Conservation (phyloP, 2,113 vertebrate genomes). For the Bungarus multicinctus region DNA sequence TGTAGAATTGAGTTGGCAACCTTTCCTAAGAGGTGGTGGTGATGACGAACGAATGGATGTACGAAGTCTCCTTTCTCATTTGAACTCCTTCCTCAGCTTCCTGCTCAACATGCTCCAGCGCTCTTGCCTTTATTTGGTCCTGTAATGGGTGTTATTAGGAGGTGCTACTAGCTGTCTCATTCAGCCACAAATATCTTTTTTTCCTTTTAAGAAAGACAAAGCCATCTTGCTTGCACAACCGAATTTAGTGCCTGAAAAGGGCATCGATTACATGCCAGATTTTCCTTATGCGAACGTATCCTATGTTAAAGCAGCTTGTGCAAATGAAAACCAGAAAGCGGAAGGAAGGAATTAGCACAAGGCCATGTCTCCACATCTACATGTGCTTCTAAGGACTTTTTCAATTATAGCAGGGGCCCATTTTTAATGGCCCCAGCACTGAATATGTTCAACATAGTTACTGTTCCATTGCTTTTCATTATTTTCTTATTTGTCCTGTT, state of each 20-base stretch:
- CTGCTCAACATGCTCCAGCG: background rate
- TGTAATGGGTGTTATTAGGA: background rate
- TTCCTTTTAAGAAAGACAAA: background rate
- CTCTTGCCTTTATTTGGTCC: constrained; percentile 16
- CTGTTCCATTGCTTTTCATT: background rate
- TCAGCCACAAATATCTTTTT: background rate
- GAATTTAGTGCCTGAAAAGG: background rate
- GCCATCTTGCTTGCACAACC: background rate
- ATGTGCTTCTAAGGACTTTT: background rate
- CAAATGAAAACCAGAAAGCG: background rate
- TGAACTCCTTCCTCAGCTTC: too few species aligned
- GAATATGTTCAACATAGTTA: background rate
- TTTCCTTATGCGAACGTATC: background rate
- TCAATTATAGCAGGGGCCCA: background rate
- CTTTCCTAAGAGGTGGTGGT: background rate
- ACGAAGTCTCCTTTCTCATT: background rate
- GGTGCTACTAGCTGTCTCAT: background rate
- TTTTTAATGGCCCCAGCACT: background rate
- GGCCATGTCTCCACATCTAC: background rate
- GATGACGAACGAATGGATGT: background rate
- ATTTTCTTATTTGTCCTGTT: background rate
- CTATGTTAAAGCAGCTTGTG: background rate
- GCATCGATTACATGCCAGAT: constrained; percentile 8
- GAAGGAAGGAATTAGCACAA: background rate
- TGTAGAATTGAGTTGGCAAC: background rate